These are phyloP conservation scores for Sipha flava DNA, from an alignment of 1,140 invertebrate species.

Conservation along the genomic window DNA sequence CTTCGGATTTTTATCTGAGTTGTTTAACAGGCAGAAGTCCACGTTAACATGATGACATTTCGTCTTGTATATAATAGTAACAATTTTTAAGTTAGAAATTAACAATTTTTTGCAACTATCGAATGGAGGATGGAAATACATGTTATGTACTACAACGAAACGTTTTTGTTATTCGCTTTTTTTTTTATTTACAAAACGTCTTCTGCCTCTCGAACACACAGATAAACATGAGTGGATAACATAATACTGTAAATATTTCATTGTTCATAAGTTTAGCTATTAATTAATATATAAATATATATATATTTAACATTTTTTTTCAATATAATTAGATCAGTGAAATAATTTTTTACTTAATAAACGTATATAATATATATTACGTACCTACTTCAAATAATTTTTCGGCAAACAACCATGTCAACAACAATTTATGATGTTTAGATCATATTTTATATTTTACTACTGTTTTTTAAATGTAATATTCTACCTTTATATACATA, in stretches of 20 bases:
- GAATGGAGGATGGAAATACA: no score
- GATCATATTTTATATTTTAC: background rate
- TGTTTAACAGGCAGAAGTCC: slow-evolving; percentile 26
- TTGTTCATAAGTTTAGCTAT: slow-evolving; percentile 26
- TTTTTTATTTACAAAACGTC: background rate
- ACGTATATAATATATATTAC: no score
- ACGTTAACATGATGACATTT: no score
- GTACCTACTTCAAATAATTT: background rate
- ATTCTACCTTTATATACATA: slow-evolving; percentile 18
- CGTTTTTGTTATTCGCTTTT: background rate
- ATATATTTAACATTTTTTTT: background rate
- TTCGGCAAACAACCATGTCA: background rate
- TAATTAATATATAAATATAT: background rate
- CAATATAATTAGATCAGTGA: background rate
- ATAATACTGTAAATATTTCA: slow-evolving; percentile 22
- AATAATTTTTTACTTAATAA: background rate
- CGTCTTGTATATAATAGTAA: no score
- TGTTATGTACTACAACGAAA: background rate
- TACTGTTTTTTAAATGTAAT: background rate
- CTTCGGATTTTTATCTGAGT: slow-evolving; percentile 13
- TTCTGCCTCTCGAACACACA: slow-evolving; percentile 30
- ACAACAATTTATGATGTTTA: background rate
- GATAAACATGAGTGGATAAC: background rate
- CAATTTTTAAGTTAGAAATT: no score
- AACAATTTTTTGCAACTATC: no score